Evolutionary conservation across 2,888 invertebrate species (phyloP).

Genomic region (Rhimphoctona megacephalus): DNA sequence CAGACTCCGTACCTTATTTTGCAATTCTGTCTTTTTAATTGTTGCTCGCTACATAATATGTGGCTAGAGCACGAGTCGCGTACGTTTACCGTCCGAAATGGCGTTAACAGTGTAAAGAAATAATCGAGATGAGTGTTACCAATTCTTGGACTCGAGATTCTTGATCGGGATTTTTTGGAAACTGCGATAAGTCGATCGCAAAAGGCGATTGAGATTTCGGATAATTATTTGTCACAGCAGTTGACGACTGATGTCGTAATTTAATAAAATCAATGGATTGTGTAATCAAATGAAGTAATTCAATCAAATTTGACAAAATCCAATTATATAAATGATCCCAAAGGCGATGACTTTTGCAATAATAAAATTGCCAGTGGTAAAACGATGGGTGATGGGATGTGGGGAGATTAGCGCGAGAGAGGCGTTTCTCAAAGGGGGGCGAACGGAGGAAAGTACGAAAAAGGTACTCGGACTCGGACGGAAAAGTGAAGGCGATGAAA

Average conservation of each 20-base stretch:
- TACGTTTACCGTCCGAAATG: background rate
- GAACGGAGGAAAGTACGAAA: conserved; percentile 24
- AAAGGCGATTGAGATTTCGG: background rate
- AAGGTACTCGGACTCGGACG: conserved; percentile 20
- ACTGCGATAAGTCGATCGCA: background rate
- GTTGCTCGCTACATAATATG: conserved; percentile 1
- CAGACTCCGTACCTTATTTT: conserved; percentile 5
- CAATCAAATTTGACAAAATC: background rate
- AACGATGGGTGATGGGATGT: background rate
- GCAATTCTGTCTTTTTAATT: conserved; percentile 4
- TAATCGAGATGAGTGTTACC: background rate
- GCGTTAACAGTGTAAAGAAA: background rate
- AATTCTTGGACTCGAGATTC: background rate
- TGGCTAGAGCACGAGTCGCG: background rate
- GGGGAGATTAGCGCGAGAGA: background rate
- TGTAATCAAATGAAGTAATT: background rate
- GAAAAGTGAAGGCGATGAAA: conserved; percentile 70
- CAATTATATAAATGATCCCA: background rate
- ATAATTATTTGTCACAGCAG: background rate
- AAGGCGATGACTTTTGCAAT: background rate
- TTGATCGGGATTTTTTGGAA: background rate
- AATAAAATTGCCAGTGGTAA: background rate
- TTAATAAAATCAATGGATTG: background rate
- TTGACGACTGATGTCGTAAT: background rate
- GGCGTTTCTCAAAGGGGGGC: background rate